Evolutionary conservation across 2,113 vertebrate genomes (phyloP), one percentile per base, ranked within the genome.

Genomic region (Chloroceryle aenea): DNA sequence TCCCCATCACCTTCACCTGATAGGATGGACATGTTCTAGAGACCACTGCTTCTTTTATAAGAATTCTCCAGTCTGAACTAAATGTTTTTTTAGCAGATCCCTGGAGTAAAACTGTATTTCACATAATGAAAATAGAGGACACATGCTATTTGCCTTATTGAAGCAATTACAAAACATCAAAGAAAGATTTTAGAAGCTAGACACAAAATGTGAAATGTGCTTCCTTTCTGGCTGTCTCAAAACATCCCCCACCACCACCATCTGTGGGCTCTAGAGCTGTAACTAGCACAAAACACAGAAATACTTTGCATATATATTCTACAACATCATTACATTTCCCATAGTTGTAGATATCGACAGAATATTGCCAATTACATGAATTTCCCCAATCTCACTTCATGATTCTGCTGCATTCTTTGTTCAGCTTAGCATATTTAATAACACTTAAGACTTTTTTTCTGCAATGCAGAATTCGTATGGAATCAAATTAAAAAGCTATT

Each of bases 221-320:
- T 90, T 75, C 69, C 58, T 91, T 89, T 91, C 73, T 85, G 74
- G 23, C 10, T 52, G 1, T 61, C 56, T 93, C 56, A 85, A 43
- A 93, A 82, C 58, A 89, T 67, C 27, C 11, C 78, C 71, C 67
- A 38, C 36, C 74, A 29, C 94, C 56, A 64, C 62, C 58, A 82
- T 85, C 85, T 87, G 71, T 40, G 16, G 45, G 40, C 17, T 87
- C 55, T 79, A 47, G n/a, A 85, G 34, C 58, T 89, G 17, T 64
- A 87, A 78, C 38, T 64, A 79, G 66, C 53, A 82, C 32, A 87
- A 76, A 90, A 52, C 25, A n/a, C n/a, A 92, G 75, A 88, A 86
- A 85, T 53, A 67, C 7, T 71, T 87, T 79, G 69, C 45, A 58
- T 76, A 87, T 45, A 52, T 43, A 83, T 85, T 83, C 67, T 66